A percentile compares a stretch with the other conserved stretches of the same genome.
These are phyloP conservation scores for Triops longicaudatus DNA, from an alignment of 1,140 invertebrate species.

Conservation along the genomic window DNA sequence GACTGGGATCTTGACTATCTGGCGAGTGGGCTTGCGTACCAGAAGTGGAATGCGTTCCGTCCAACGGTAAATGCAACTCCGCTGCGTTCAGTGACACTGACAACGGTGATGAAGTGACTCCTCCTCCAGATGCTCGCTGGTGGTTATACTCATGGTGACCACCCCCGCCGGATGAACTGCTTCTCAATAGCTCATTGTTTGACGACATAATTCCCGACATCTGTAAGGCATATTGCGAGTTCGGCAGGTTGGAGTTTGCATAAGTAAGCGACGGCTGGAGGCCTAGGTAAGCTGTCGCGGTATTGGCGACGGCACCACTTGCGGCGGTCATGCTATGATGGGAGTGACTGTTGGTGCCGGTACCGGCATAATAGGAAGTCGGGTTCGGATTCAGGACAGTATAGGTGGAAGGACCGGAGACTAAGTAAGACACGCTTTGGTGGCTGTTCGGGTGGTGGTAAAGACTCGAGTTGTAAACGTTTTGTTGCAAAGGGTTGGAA, in stretches of 20 bases:
- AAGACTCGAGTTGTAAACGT: neutral
- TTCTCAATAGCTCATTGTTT: neutral
- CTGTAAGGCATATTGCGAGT: neutral
- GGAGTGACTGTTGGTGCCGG: neutral
- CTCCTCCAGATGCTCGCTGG: neutral
- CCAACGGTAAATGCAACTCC: constrained; percentile 2
- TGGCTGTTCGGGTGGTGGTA: neutral
- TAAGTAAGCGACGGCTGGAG: neutral
- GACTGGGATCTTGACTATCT: neutral
- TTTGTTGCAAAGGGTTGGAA: neutral
- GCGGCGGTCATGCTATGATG: neutral
- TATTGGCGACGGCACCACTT: neutral
- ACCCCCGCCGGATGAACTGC: neutral
- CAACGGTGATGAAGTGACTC: neutral
- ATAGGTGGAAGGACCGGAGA: neutral
- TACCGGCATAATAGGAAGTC: neutral
- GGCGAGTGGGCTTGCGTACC: neutral
- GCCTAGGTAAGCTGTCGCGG: neutral
- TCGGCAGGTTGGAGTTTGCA: neutral
- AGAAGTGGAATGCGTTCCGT: neutral
- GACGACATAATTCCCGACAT: neutral
- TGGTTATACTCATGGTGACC: neutral
- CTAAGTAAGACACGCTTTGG: neutral
- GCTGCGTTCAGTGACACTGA: neutral
- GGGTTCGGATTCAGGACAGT: neutral